These are phyloP conservation scores for Drosophila affinis DNA, from an alignment of 2,888 invertebrate species.

Conservation along the genomic window DNA sequence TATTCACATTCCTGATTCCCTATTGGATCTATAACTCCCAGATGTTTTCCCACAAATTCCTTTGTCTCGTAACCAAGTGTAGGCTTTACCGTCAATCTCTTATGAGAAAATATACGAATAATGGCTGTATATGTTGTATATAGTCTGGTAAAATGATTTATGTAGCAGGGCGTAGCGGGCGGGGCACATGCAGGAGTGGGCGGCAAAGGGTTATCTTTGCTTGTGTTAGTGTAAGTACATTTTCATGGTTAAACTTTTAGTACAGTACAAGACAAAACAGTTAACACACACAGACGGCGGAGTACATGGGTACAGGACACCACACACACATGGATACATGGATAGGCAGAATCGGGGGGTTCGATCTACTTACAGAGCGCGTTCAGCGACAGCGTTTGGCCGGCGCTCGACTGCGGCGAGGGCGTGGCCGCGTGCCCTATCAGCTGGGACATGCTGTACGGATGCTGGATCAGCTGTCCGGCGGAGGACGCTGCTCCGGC, in stretches of 20 bases:
- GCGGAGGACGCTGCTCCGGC: slow-evolving; percentile 35
- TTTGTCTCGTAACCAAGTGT: no score
- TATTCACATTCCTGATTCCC: no score
- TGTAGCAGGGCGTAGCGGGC: slow-evolving; percentile 19
- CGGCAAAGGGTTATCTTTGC: neutral
- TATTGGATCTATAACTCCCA: no score
- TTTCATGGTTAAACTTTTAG: slow-evolving; percentile 18
- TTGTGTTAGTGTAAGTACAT: slow-evolving; percentile 16
- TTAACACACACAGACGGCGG: slow-evolving; percentile 34
- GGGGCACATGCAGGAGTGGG: slow-evolving; percentile 55
- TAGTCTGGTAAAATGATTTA: slow-evolving; percentile 13
- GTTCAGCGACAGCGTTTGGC: slow-evolving; percentile 81
- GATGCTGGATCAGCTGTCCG: slow-evolving; percentile 51
- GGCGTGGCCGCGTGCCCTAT: slow-evolving; percentile 69
- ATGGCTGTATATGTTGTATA: neutral
- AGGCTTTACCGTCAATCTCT: no score
- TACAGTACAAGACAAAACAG: slow-evolving; percentile 29
- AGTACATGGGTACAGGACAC: slow-evolving; percentile 25
- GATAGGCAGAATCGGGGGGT: neutral
- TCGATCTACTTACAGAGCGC: slow-evolving; percentile 83
- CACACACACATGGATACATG: slow-evolving; percentile 10
- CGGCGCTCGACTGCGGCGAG: slow-evolving; percentile 66
- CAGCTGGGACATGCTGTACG: slow-evolving; percentile 68
- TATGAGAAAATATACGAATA: neutral
- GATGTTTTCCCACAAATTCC: no score